Percentiles rank a stretch among this genome's conserved stretches.
These are phyloP conservation scores for Barbus barbus DNA, from an alignment of 2,113 vertebrate genomes.

Conservation along the genomic window DNA sequence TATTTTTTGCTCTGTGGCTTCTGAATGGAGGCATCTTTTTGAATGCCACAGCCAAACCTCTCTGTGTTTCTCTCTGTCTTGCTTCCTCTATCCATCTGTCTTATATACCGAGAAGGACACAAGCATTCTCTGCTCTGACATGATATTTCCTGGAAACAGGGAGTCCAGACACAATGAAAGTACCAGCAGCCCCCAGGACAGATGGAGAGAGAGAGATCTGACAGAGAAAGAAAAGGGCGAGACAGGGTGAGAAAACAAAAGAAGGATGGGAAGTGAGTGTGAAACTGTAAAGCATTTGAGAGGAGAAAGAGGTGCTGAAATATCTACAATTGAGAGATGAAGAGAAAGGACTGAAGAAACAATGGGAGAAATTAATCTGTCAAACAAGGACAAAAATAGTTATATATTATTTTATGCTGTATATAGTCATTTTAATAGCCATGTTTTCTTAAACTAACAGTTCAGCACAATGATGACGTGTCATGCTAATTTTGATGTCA, in stretches of 20 bases:
- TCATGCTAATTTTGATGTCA: background rate
- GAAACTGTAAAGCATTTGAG: slow-evolving; percentile 13
- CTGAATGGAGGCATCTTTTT: background rate
- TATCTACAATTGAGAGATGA: background rate
- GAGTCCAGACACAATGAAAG: slow-evolving; percentile 35
- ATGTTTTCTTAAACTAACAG: background rate
- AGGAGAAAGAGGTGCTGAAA: slow-evolving; percentile 1
- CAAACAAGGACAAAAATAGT: background rate
- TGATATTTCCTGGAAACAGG: slow-evolving; percentile 61
- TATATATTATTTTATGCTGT: background rate
- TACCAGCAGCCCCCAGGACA: slow-evolving; percentile 57
- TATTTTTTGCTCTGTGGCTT: background rate
- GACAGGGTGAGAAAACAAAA: slow-evolving; percentile 24
- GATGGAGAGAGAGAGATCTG: slow-evolving; percentile 64
- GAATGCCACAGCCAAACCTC: background rate
- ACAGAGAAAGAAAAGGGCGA: slow-evolving; percentile 56
- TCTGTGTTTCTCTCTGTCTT: background rate
- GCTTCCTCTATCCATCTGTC: slow-evolving; percentile 9
- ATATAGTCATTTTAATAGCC: background rate
- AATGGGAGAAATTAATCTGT: background rate
- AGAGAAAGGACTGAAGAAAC: background rate
- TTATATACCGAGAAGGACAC: slow-evolving; percentile 63
- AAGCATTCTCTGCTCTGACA: slow-evolving; percentile 64
- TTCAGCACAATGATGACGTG: background rate
- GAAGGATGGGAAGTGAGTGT: slow-evolving; percentile 14